Conservation (phyloP, 2,797 vertebrate species). For the Podarcis lilfordi region DNA sequence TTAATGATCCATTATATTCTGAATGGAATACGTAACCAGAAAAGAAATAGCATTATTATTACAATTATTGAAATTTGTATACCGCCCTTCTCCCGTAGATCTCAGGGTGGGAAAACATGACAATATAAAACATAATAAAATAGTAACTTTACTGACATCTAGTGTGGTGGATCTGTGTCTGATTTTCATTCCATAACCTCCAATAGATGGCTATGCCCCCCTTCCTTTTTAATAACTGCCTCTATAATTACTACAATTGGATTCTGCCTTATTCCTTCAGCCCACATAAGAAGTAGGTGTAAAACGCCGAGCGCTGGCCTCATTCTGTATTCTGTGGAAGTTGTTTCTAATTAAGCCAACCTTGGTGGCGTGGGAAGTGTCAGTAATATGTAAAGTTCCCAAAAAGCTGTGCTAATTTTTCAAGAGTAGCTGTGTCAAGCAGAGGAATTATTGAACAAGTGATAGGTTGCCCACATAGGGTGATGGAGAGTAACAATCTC, state of each 20-base stretch:
- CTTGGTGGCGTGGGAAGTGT: conserved; percentile 10
- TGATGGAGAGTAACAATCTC: neutral
- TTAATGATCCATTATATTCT: neutral
- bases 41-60: neutral
- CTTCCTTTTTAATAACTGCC: neutral
- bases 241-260: conserved; percentile 37
- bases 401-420: conserved; percentile 31
- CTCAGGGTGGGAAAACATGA: conserved; percentile 6
- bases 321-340: conserved; percentile 11
- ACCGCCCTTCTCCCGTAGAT: too few relatives aligned
- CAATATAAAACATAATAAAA: neutral
- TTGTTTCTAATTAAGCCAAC: conserved; percentile 40
- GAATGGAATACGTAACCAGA: neutral
- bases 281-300: neutral
- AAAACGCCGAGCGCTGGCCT: conserved; percentile 20
- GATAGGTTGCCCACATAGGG: neutral
- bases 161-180: neutral
- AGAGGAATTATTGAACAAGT: conserved; percentile 24
- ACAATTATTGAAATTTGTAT: too few relatives aligned
- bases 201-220: neutral
- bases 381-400: conserved; percentile 14
- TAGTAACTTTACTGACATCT: neutral
- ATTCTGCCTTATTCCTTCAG: conserved; percentile 31
- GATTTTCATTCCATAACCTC: neutral
- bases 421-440: neutral